Base-by-base conservation (phyloP, 1,140 invertebrate species). In the Drosophila azteca region DNA sequence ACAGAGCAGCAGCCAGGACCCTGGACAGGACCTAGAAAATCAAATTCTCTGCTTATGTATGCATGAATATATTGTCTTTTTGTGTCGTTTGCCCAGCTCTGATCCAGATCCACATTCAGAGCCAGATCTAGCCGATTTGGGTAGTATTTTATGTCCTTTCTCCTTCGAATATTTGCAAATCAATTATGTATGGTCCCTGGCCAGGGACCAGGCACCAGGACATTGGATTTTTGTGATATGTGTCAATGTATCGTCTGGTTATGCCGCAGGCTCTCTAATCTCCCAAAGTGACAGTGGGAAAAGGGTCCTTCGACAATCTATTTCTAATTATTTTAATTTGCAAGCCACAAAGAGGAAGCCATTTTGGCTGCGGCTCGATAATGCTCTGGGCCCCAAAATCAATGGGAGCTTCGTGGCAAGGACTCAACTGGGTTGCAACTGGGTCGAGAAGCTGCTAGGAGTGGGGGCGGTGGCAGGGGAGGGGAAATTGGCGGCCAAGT, bases 31-130 rank as follows among this genome's bases (percentile, higher is more conserved):
- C 17, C 24, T 45, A 26, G 7, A 22, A 44, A 74, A 54, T 59
- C 71, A 74, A 74, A 73, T 75, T 57, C 71, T 50, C 71, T 74
- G 70, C 71, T 75, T 75, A 75, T 66, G 43, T 75, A 75, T 75
- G 71, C 71, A 75, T 75, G 71, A 75, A 75, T 75, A 74, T 75
- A 64, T 59, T 59, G 45, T 51, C 70, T 50, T 52, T 39, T 51
- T 20, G 17, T 58, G 71, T 51, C 70, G 43, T 65, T 65, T 73
- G 71, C 71, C 44, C 44, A 13, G 17, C 46, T 13, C 22, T 54
- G 39, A 39, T 39, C 52, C 39, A 22, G 52, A 20, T 39, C 52
- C 39, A 22, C 35, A 20, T 20, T 20, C 17, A 20, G 17, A 20
- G 1, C 26, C 24, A 26, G 24, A 26, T 26, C 24, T 6, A 29